Percentiles rank a stretch among this genome's conserved stretches.
These are phyloP conservation scores for Notoglanidium macrostoma DNA, from an alignment of 2,797 vertebrate genomes.

Conservation along the genomic window DNA sequence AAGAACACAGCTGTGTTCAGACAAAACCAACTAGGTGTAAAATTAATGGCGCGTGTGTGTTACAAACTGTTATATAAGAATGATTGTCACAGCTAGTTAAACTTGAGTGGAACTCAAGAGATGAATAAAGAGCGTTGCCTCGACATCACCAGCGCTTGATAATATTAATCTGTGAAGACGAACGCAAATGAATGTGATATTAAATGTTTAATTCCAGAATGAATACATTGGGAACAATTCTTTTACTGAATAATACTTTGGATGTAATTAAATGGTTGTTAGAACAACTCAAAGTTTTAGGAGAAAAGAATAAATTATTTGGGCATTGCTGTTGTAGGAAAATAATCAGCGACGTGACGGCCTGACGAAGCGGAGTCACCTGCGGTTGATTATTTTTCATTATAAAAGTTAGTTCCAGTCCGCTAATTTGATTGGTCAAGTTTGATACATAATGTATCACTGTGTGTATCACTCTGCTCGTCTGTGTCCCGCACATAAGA, in stretches of 20 bases:
- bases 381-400: background rate
- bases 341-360: too few species aligned
- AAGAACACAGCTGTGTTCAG: constrained; percentile 30
- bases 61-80: constrained; percentile 17
- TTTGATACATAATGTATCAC: too few species aligned
- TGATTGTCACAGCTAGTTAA: constrained; percentile 10
- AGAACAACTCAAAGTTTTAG: background rate
- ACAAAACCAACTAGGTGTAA: constrained; percentile 59
- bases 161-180: background rate
- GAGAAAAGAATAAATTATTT: too few species aligned
- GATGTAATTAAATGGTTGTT: background rate
- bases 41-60: constrained; percentile 56
- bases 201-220: background rate
- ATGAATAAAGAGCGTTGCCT: background rate
- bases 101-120: background rate
- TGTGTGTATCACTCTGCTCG: too few species aligned
- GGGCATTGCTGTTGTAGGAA: background rate
- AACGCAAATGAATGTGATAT: background rate
- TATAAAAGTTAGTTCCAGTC: background rate
- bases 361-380: background rate
- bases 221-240: background rate
- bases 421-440: too few species aligned
- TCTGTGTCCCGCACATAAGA: too few species aligned
- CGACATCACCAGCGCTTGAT: too few species aligned
- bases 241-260: background rate